These are phyloP conservation scores for Panopea generosa DNA, from an alignment of 2,888 invertebrate species.

Conservation along the genomic window DNA sequence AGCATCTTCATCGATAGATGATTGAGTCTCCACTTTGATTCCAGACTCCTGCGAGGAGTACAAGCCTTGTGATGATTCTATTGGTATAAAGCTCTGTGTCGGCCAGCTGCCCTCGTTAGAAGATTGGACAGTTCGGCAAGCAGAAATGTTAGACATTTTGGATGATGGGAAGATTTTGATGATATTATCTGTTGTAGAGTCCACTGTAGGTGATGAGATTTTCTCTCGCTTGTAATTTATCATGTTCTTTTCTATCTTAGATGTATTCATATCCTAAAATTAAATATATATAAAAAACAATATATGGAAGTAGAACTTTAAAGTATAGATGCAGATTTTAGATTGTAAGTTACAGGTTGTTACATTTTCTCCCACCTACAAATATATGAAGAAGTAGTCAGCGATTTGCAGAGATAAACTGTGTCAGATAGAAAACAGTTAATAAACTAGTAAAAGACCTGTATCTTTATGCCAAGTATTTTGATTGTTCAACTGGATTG, in stretches of 20 bases:
- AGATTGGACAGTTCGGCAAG: background rate
- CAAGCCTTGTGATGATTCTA: conserved; percentile 29
- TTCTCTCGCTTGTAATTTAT: conserved; percentile 60
- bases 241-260: conserved; percentile 21
- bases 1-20: conserved; percentile 39
- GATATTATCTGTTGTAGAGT: conserved; percentile 72
- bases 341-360: no score
- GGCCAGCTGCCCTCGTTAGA: conserved; percentile 15
- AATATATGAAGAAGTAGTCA: no score
- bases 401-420: no score
- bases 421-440: no score
- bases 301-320: no score
- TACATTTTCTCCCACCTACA: no score
- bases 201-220: conserved; percentile 76
- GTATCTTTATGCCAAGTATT: no score
- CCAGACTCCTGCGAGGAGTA: conserved; percentile 46
- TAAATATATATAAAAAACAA: no score
- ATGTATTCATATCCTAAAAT: conserved; percentile 20
- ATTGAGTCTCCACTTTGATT: conserved; percentile 50
- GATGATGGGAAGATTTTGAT: conserved; percentile 24
- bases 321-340: no score
- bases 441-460: no score
- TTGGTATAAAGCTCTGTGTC: conserved; percentile 46
- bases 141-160: background rate
- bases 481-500: no score